phyloP scores from a whole-genome alignment of 2,113 vertebrate species.

The Centropus bengalensis region DNA sequence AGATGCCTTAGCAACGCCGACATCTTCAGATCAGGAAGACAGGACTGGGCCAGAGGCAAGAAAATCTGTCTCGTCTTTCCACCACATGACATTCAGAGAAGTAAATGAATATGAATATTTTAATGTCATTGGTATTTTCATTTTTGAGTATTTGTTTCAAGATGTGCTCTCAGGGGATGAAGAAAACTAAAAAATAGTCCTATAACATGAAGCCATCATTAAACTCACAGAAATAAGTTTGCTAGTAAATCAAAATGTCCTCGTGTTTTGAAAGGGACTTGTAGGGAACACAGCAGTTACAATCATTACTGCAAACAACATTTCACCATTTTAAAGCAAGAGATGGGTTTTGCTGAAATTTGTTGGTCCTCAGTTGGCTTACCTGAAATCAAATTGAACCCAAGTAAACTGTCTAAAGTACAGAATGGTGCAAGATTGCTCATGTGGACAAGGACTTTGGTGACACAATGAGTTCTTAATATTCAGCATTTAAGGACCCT shows the following conservation, averaged over 20 bases:
- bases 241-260: not conserved
- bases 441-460: not conserved
- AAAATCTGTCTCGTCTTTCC: slow-evolving; percentile 33
- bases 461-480: not conserved
- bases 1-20: not conserved
- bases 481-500: not conserved
- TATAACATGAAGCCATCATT: not conserved
- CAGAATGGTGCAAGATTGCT: not conserved
- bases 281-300: not conserved
- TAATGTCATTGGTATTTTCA: slow-evolving; percentile 1
- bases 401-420: not conserved
- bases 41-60: slow-evolving; percentile 41
- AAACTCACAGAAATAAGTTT: not conserved
- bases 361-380: not conserved
- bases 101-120: not conserved
- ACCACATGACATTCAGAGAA: slow-evolving; percentile 18
- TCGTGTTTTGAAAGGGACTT: not conserved
- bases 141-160: not conserved
- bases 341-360: not conserved
- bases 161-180: not conserved
- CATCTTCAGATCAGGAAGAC: slow-evolving; percentile 13
- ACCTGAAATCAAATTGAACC: not conserved
- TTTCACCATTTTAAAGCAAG: not conserved
- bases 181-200: not conserved
- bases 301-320: not conserved